Conservation (phyloP, 2,113 vertebrate species). For the Bubo bubo region DNA sequence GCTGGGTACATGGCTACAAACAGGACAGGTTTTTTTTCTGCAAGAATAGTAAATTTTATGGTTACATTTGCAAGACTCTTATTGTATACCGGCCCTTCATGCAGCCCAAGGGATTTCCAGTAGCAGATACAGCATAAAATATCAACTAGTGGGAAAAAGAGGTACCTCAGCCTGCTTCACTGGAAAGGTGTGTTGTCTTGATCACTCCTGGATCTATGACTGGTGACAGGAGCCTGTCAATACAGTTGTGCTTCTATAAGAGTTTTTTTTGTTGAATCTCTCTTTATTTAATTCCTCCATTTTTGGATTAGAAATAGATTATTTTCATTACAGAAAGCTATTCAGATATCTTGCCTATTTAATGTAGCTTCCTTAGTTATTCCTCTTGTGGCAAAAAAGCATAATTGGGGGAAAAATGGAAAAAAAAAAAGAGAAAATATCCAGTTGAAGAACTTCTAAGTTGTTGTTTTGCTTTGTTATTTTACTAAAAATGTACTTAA, state of each 20-base stretch:
- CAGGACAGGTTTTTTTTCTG: neutral
- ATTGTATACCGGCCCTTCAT: neutral
- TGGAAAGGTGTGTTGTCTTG: neutral
- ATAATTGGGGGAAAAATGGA: neutral
- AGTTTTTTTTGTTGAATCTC: neutral
- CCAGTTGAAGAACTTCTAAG: neutral
- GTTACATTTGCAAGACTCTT: neutral
- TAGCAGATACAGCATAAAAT: neutral
- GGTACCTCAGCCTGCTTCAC: neutral
- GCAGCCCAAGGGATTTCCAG: neutral
- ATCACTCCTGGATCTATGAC: neutral
- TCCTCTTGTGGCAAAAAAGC: neutral
- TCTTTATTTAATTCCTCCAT: neutral
- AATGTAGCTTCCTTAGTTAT: neutral
- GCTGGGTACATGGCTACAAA: accelerated
- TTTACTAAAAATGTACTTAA: neutral
- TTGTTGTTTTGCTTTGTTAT: neutral
- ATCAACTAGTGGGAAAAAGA: neutral
- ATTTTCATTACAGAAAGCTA: neutral
- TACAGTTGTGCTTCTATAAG: neutral
- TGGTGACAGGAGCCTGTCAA: neutral
- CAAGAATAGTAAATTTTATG: accelerated
- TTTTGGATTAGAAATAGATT: neutral
- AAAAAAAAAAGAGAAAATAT: neutral
- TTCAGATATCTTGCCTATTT: neutral